A percentile compares a stretch with the other conserved stretches of the same genome.
Conservation (phyloP, 2,797 vertebrate species). For the Centroberyx gerrardi region DNA sequence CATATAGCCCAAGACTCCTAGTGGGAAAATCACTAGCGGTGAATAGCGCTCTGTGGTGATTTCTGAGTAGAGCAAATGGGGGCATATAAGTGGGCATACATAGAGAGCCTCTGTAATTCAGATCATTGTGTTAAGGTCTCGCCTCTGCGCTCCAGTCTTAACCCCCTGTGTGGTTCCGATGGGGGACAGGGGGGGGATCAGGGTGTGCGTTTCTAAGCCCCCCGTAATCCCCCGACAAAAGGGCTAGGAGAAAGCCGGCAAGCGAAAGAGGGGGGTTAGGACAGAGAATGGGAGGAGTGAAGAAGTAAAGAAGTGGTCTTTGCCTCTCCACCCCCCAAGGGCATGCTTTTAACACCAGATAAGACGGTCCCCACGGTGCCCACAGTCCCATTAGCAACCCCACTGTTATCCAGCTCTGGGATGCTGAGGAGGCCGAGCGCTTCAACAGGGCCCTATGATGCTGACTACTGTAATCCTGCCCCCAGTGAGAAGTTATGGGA, state of each 20-base stretch:
- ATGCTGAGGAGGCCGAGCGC: background rate
- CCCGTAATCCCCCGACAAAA: conserved; percentile 79
- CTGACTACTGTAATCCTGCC: conserved; percentile 12
- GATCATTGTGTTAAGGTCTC: conserved; percentile 74
- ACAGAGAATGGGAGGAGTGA: conserved; percentile 73
- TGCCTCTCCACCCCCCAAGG: conserved; percentile 60
- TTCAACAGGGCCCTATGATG: background rate
- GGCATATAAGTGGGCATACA: conserved; percentile 68
- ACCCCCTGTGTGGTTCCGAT: conserved; percentile 76
- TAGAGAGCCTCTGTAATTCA: conserved; percentile 74
- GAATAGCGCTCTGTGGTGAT: conserved; percentile 59
- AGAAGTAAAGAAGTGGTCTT: conserved; percentile 66
- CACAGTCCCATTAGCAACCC: conserved; percentile 16
- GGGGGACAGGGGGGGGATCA: conserved; percentile 61
- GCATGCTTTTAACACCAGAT: conserved; percentile 68
- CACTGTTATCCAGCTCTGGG: conserved; percentile 8
- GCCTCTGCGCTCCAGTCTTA: conserved; percentile 69
- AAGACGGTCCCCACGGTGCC: conserved; percentile 52
- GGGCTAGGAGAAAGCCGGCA: conserved; percentile 67
- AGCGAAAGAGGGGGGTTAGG: conserved; percentile 56
- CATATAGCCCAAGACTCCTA: conserved; percentile 55
- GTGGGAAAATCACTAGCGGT: conserved; percentile 66
- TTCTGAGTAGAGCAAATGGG: conserved; percentile 60
- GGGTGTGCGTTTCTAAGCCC: conserved; percentile 69
- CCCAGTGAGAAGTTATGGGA: conserved; percentile 15